Percentiles rank a stretch among this genome's conserved stretches.
phyloP scores from a whole-genome alignment of 2,113 vertebrate species.

The Semnornis frantzii region DNA sequence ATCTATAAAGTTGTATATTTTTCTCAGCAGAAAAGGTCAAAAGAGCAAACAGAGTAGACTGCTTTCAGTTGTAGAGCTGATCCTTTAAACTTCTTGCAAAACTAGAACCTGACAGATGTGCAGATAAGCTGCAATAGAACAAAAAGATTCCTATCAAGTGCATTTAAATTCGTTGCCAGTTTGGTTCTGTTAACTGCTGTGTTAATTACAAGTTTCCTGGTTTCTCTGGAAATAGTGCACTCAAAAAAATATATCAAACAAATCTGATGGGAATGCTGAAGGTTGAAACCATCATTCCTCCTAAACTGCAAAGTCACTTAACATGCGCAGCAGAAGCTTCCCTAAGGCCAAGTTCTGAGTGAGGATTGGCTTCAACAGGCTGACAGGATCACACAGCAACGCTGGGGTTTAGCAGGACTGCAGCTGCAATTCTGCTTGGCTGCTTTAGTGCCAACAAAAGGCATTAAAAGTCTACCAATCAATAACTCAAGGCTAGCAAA shows the following conservation, averaged over 20 bases:
- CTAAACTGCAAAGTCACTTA: background rate
- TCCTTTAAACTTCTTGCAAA: background rate
- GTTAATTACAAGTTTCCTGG: background rate
- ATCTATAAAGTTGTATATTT: background rate
- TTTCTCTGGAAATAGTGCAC: background rate
- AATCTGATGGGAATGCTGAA: background rate
- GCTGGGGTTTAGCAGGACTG: background rate
- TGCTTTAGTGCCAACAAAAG: too few relatives aligned
- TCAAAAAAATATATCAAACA: background rate
- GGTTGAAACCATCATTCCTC: background rate
- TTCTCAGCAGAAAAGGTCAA: background rate
- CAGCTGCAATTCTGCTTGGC: background rate
- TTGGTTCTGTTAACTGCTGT: background rate
- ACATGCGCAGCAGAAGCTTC: background rate
- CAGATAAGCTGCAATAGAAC: background rate
- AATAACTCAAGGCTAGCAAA: background rate
- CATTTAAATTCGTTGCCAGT: background rate
- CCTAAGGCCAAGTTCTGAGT: background rate
- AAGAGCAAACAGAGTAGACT: background rate
- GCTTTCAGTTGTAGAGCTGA: background rate
- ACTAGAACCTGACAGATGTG: slow-evolving; percentile 7
- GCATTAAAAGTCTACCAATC: background rate
- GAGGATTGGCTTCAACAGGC: background rate
- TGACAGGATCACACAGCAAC: background rate
- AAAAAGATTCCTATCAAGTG: background rate